Conservation (phyloP, 1,140 invertebrate genomes). For the Anadara kagoshimensis region DNA sequence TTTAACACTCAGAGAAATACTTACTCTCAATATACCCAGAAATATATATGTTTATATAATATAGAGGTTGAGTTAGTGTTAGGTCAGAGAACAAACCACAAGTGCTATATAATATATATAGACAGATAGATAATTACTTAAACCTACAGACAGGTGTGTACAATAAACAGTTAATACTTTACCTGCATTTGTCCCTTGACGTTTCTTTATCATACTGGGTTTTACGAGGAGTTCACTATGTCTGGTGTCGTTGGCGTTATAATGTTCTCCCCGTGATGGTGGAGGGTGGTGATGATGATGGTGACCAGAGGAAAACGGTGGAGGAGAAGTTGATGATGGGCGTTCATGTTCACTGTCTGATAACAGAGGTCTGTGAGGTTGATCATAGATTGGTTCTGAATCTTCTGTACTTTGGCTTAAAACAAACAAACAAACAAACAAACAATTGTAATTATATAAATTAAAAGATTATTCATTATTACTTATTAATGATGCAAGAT, state of each 20-base stretch:
- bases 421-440: too few relatives aligned
- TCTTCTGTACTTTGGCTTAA: constrained; percentile 76
- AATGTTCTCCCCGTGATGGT: constrained; percentile 71
- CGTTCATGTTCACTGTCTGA: constrained; percentile 67
- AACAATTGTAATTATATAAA: constrained; percentile 3
- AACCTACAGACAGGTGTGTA: too few relatives aligned
- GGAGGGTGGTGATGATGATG: neutral
- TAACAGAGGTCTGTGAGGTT: constrained; percentile 69
- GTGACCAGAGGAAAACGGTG: constrained; percentile 31
- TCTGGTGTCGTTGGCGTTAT: constrained; percentile 76
- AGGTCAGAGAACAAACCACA: too few relatives aligned
- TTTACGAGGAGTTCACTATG: constrained; percentile 76
- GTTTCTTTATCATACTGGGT: constrained; percentile 76
- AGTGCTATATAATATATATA: too few relatives aligned
- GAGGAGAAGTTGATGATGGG: constrained; percentile 61
- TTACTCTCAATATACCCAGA: too few relatives aligned
- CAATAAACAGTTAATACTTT: too few relatives aligned
- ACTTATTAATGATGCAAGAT: too few relatives aligned
- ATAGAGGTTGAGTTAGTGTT: too few relatives aligned
- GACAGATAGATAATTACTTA: too few relatives aligned
- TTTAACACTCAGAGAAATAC: too few relatives aligned
- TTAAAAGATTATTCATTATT: too few relatives aligned
- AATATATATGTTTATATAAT: too few relatives aligned
- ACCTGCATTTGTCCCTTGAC: constrained; percentile 74
- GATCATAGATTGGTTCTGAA: constrained; percentile 87